Evolutionary conservation across 2,113 vertebrate species (phyloP), one percentile per base, ranked within the genome.

Genomic region (Syrmaticus mikado): DNA sequence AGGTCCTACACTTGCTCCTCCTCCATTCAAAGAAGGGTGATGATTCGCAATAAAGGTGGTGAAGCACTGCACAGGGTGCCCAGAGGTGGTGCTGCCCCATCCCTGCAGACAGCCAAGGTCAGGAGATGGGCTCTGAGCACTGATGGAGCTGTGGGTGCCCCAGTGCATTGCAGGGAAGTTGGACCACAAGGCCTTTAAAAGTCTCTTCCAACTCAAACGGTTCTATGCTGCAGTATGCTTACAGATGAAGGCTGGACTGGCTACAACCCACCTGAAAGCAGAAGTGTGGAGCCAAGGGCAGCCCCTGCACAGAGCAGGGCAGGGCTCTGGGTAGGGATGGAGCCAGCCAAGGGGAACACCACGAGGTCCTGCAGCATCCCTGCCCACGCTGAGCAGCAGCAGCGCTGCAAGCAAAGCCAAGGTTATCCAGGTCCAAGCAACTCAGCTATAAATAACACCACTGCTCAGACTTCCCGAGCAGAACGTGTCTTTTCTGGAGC

Each of bases 361-460:
- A 9, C 1, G 1, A 68, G 70, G 78, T 41, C 25, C 50, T 24
- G 5, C 18, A 57, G 55, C 80, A 22, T 75, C 77, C 71, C 73
- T 22, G 36, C 34, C 52, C 38, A 53, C 68, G 28, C 45, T 34
- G 41, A 25, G 60, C 65, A 70, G 65, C 38, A 48, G 67, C 83
- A 80, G 66, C 48, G 95, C 24, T 64, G 90, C 90, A 96, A 93
- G 50, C 8, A 7, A 96, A 62, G 13, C 70, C 9, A 65, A 92
- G 73, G 84, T 91, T 94, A 85, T 84, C 87, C 91, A 85, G 13
- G 12, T 91, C 79, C 84, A 93, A 94, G 94, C 74, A 96, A 95
- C 89, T 93, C 92, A 77, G 60, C 84, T 91, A 96, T 93, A 96
- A 96, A 94, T 95, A 95, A 93, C 85, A 5, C 41, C 38, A 48